phyloP scores from a whole-genome alignment of 2,888 invertebrate genomes.

The Dascillus cervinus region DNA sequence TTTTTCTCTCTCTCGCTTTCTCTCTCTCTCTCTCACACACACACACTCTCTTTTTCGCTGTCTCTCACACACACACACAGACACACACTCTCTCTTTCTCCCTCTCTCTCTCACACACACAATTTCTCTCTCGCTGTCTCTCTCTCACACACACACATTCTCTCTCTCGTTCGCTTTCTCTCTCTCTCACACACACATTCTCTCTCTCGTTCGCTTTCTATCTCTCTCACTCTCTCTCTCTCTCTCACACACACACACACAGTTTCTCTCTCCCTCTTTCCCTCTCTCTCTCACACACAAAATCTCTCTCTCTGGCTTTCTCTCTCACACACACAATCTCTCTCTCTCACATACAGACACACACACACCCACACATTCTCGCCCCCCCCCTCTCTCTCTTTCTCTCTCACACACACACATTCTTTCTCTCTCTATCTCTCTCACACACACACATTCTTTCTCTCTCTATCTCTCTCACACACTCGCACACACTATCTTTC shows the following conservation, averaged over 20 bases:
- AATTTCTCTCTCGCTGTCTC: slow-evolving; percentile 1
- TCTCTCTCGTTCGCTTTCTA: slow-evolving; percentile 1
- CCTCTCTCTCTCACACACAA: slow-evolving; percentile 2
- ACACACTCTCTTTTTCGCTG: no score
- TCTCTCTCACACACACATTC: slow-evolving; percentile 1
- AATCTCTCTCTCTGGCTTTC: slow-evolving; percentile 2
- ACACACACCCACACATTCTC: no score
- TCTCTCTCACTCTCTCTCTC: slow-evolving; percentile 1
- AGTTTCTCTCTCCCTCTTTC: not conserved
- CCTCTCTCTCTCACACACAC: slow-evolving; percentile 1
- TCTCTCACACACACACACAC: not conserved
- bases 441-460: no score
- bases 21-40: no score
- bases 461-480: no score
- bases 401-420: no score
- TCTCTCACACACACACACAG: not conserved
- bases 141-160: slow-evolving; percentile 1
- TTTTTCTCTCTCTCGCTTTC: no score
- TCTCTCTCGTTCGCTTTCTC: slow-evolving; percentile 1
- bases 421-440: no score
- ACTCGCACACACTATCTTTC: slow-evolving; percentile 3
- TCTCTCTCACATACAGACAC: no score
- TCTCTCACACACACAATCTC: slow-evolving; percentile 3
- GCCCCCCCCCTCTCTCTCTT: slow-evolving; percentile 1
- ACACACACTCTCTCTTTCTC: slow-evolving; percentile 1